Conservation (phyloP, 2,797 vertebrate genomes). For the Choloepus didactylus region DNA sequence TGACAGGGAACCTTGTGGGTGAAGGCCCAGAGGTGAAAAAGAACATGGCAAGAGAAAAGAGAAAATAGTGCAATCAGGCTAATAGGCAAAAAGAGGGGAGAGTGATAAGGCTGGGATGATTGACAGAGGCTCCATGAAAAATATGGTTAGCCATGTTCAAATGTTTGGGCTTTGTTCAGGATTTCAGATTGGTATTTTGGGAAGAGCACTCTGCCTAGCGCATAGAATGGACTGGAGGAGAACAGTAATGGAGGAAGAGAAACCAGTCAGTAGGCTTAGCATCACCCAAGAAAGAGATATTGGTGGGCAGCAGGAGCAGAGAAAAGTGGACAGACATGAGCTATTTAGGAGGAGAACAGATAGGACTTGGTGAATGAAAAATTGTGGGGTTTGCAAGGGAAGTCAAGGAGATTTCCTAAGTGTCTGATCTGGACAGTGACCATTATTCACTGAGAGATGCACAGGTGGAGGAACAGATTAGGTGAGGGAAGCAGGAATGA, state of each 20-base stretch:
- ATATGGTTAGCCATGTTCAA: not conserved
- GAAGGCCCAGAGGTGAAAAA: not conserved
- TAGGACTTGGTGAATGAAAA: not conserved
- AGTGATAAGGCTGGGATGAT: not conserved
- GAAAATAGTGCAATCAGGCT: not conserved
- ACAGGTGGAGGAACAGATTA: not conserved
- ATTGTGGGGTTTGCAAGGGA: not conserved
- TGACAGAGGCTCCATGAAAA: not conserved
- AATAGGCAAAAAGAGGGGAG: rapidly evolving
- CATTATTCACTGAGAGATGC: not conserved
- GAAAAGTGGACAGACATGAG: not conserved
- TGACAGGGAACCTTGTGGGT: not conserved
- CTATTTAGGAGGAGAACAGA: not conserved
- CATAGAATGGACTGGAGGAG: not conserved
- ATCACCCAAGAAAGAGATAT: not conserved
- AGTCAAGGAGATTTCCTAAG: not conserved
- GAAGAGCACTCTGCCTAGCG: not conserved
- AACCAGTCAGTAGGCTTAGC: not conserved
- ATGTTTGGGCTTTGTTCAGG: not conserved
- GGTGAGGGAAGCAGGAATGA: too few species aligned
- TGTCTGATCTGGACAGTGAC: not conserved
- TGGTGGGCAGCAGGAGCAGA: not conserved
- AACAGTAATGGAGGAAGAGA: not conserved
- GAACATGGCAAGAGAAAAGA: not conserved
- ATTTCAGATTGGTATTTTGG: not conserved